Evolutionary conservation across 2,113 vertebrate genomes (phyloP), one percentile per base, ranked within the genome.

Genomic region (Himantopus leucocephalus): DNA sequence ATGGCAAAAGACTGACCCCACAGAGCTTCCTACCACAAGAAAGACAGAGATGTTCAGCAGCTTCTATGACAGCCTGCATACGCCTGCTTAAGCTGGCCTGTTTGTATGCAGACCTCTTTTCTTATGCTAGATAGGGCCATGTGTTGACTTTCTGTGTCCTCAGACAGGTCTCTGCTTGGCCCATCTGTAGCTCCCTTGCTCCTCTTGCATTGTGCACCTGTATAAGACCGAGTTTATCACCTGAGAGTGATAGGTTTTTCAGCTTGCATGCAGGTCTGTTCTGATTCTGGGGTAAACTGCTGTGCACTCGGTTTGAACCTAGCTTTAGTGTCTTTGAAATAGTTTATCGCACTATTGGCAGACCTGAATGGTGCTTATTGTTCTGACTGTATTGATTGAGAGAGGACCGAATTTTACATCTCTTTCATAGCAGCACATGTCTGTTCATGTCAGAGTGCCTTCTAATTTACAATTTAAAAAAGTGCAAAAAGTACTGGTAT

Each of bases 361-460:
- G 29, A 27, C 15, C 41, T 76, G n/a, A n/a, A 4, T 17, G n/a
- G 10, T 17, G 14, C 3, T 82, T 14, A 0, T 32, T 4, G 79
- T 81, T 62, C 20, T 90, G 41, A 12, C 45, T 45, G 21, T 73
- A 14, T 30, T 60, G 20, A 45, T 41, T 32, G 43, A 76, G 48
- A 41, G 20, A 59, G 26, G 17, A 62, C 50, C 18, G 10, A n/a
- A 6, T 70, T 70, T 71, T 55, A 20, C 50, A 41, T 7, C 30
- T 73, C 50, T 53, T 26, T 41, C 39, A 21, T 1, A 14, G 45
- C n/a, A 62, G 73, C 1, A 0, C 8, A 20, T 70, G 45, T 82
- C 45, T 64, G 30, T 26, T 23, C 23, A 62, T n/a, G 50, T 27
- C 45, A 43, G 59, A 53, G 11, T 29, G 8, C n/a, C 37, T 83